A percentile compares a stretch with the other conserved stretches of the same genome.
Evolutionary conservation across 2,113 vertebrate species (phyloP).

Genomic region (Opisthocomus hoazin): DNA sequence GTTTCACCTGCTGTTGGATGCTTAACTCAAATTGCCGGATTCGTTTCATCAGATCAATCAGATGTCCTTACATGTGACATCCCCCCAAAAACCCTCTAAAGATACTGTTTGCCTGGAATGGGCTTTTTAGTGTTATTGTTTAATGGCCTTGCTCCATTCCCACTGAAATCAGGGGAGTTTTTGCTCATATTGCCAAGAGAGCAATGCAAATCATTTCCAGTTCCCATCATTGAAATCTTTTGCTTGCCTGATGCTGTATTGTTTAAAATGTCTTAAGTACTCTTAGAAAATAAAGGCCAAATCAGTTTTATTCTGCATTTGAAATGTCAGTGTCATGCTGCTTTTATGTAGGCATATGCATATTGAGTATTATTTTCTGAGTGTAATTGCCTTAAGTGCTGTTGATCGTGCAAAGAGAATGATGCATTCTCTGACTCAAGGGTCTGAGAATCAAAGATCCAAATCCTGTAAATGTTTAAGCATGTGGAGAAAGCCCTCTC

Average conservation of each 20-base stretch:
- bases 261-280: conserved; percentile 29
- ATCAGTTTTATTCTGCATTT: conserved; percentile 31
- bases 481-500: not conserved
- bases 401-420: not conserved
- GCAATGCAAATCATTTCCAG: not conserved
- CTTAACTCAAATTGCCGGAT: not conserved
- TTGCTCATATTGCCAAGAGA: not conserved
- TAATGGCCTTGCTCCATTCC: not conserved
- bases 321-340: conserved; percentile 36
- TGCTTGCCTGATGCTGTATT: conserved; percentile 1
- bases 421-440: conserved; percentile 35
- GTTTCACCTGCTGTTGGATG: not conserved
- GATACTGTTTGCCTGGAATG: not conserved
- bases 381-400: conserved; percentile 22
- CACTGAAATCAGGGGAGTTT: not conserved
- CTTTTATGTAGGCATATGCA: conserved; percentile 36
- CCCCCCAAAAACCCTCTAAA: not conserved
- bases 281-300: conserved; percentile 21
- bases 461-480: not conserved
- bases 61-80: not conserved
- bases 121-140: not conserved
- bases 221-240: not conserved
- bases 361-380: conserved; percentile 21
- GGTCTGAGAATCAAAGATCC: not conserved
- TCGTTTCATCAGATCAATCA: not conserved